Percentiles rank a stretch among this genome's conserved stretches.
phyloP scores from a whole-genome alignment of 30 jellyfish, hydroid and myxozoan species.

The Hydra vulgaris region DNA sequence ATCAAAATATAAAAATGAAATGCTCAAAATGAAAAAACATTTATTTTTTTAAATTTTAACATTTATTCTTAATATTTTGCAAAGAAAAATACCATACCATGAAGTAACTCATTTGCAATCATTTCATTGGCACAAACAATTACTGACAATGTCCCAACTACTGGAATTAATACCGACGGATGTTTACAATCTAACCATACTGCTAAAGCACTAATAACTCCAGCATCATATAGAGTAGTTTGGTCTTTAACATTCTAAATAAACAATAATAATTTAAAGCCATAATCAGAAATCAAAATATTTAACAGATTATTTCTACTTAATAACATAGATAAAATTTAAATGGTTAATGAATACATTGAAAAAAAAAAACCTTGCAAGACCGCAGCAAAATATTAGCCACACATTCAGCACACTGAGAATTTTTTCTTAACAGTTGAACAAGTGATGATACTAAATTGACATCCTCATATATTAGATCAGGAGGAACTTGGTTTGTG shows the following conservation, averaged over 20 bases:
- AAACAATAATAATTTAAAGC: too few species aligned
- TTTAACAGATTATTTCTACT: too few species aligned
- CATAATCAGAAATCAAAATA: too few species aligned
- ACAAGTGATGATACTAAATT: slow-evolving; percentile 42
- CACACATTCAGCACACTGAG: slow-evolving; percentile 86
- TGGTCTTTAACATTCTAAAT: slow-evolving; percentile 66
- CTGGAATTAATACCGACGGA: slow-evolving; percentile 51
- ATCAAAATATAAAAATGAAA: background rate
- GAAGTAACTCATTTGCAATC: slow-evolving; percentile 55
- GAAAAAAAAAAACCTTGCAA: slow-evolving; percentile 58
- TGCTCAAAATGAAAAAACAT: background rate
- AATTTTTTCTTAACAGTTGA: slow-evolving; percentile 40
- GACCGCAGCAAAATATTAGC: slow-evolving; percentile 61
- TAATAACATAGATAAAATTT: too few species aligned
- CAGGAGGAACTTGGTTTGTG: slow-evolving; percentile 64
- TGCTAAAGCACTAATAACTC: slow-evolving; percentile 64
- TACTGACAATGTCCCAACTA: slow-evolving; percentile 59
- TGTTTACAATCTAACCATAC: slow-evolving; percentile 58
- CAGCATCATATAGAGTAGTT: slow-evolving; percentile 68
- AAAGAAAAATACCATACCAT: slow-evolving; percentile 36
- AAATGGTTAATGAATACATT: too few species aligned
- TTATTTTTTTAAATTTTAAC: background rate
- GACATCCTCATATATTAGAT: slow-evolving; percentile 57
- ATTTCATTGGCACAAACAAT: slow-evolving; percentile 59
- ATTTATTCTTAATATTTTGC: background rate